Conservation (phyloP, 2,113 vertebrate genomes). For the Macroglossus sobrinus region DNA sequence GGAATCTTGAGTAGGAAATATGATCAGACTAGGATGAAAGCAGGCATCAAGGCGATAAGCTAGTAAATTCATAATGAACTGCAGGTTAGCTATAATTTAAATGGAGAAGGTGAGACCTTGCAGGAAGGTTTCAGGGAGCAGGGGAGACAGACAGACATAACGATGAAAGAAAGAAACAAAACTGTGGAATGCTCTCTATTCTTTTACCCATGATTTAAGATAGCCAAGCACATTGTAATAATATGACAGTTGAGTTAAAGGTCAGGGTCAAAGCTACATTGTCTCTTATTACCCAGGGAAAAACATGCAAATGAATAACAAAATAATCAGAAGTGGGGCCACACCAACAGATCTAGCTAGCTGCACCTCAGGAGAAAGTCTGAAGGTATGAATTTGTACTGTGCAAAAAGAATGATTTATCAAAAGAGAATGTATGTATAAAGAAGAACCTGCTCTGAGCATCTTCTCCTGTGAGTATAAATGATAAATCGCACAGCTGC, state of each 20-base stretch:
- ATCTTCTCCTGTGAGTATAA: background rate
- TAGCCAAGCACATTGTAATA: background rate
- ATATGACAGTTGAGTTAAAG: background rate
- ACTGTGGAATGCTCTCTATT: background rate
- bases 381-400: background rate
- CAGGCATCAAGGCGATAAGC: background rate
- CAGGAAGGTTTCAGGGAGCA: too few relatives aligned
- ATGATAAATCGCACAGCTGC: background rate
- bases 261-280: background rate
- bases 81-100: background rate
- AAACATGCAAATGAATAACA: background rate
- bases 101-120: background rate
- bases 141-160: background rate
- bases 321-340: background rate
- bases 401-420: background rate
- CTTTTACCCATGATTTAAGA: background rate
- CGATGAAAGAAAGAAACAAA: background rate
- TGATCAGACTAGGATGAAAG: background rate
- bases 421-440: background rate
- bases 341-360: background rate
- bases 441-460: background rate
- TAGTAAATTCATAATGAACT: background rate
- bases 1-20: background rate
- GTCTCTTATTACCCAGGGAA: background rate
- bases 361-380: background rate